A percentile compares a stretch with the other conserved stretches of the same genome.
Evolutionary conservation across 2,888 invertebrate genomes (phyloP).

Genomic region (Stratiomys singularior): DNA sequence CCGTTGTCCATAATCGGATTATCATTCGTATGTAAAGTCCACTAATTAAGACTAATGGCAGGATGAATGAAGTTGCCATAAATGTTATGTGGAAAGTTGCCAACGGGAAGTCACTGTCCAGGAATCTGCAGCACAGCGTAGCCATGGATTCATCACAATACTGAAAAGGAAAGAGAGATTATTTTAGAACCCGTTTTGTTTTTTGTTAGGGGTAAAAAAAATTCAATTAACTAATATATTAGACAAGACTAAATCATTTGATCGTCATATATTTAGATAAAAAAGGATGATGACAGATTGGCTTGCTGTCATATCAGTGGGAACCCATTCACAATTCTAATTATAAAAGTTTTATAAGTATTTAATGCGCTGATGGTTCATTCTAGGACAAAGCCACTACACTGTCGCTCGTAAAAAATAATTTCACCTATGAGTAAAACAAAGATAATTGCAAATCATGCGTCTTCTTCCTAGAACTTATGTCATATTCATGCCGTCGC

Average conservation of each 20-base stretch:
- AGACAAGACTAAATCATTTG: too few species aligned
- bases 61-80: conserved; percentile 85
- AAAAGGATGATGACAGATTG: too few species aligned
- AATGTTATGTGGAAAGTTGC: conserved; percentile 75
- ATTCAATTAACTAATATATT: too few species aligned
- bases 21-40: conserved; percentile 91
- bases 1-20: conserved; percentile 83
- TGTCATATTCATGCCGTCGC: too few species aligned
- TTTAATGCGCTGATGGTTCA: too few species aligned
- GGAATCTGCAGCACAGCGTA: conserved; percentile 66
- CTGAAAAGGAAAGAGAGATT: background rate
- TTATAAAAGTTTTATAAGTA: too few species aligned
- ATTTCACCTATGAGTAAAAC: background rate
- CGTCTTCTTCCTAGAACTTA: background rate
- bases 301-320: too few species aligned
- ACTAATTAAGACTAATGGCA: conserved; percentile 87
- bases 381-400: too few species aligned
- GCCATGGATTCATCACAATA: conserved; percentile 7
- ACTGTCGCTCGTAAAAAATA: too few species aligned
- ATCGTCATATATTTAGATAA: too few species aligned
- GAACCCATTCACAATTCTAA: too few species aligned
- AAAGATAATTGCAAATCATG: background rate
- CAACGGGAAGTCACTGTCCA: conserved; percentile 68
- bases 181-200: background rate
- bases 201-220: too few species aligned